A percentile compares a stretch with the other conserved stretches of the same genome.
These are phyloP conservation scores for Atta colombica DNA, from an alignment of 1,140 invertebrate genomes.

Conservation along the genomic window DNA sequence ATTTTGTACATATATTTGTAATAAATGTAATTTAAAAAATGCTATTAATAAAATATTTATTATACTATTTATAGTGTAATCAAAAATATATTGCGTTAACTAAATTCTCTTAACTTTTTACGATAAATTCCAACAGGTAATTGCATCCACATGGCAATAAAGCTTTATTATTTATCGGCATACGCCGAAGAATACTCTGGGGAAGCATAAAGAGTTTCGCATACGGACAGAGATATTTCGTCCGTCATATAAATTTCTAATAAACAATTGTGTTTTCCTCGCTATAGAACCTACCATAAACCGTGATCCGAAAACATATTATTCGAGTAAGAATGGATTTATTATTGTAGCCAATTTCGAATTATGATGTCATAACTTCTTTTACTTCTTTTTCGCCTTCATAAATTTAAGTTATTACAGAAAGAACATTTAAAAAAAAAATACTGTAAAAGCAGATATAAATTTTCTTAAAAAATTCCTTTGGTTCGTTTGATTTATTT, in stretches of 20 bases:
- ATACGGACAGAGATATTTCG: background rate
- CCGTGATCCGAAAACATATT: slow-evolving; percentile 17
- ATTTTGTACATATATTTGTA: background rate
- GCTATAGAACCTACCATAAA: slow-evolving; percentile 38
- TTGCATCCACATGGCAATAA: background rate
- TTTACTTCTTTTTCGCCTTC: slow-evolving; percentile 2
- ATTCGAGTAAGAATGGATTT: background rate
- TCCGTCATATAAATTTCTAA: slow-evolving; percentile 47
- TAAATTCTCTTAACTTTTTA: background rate
- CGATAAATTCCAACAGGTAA: background rate
- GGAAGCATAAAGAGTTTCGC: background rate
- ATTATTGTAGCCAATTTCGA: slow-evolving; percentile 5
- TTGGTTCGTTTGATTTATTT: background rate
- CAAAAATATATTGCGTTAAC: background rate
- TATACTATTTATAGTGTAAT: background rate
- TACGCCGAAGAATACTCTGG: background rate
- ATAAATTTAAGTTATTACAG: slow-evolving; percentile 9
- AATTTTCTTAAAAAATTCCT: background rate
- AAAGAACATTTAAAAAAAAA: background rate
- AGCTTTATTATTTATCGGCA: slow-evolving; percentile 47
- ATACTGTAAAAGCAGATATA: background rate
- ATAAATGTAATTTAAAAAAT: too few relatives aligned
- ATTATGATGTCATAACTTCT: slow-evolving; percentile 29
- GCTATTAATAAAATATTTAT: background rate
- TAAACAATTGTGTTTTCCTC: slow-evolving; percentile 31